phyloP scores from a whole-genome alignment of 2,888 invertebrate species.

The Seira ritae region DNA sequence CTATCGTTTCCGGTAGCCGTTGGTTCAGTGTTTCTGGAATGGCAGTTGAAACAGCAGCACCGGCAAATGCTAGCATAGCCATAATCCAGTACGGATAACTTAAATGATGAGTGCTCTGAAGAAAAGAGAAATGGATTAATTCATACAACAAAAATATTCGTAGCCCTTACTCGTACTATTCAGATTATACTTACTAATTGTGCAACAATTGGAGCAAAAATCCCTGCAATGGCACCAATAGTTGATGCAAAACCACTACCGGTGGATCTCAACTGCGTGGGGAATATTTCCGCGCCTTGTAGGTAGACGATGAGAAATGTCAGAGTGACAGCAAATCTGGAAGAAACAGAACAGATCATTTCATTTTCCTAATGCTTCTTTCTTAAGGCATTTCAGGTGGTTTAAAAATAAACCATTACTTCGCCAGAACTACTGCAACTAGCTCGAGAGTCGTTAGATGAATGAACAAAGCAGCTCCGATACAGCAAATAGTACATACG shows the following conservation, averaged over 20 bases:
- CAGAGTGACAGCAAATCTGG: slow-evolving; percentile 76
- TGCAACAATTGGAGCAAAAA: slow-evolving; percentile 80
- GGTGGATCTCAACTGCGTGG: slow-evolving; percentile 82
- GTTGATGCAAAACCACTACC: slow-evolving; percentile 81
- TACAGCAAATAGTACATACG: slow-evolving; percentile 76
- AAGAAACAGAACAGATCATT: slow-evolving; percentile 14
- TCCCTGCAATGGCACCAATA: slow-evolving; percentile 78
- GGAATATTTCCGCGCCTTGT: slow-evolving; percentile 79
- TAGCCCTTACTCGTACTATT: background rate
- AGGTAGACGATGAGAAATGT: slow-evolving; percentile 80
- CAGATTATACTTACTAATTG: slow-evolving; percentile 79
- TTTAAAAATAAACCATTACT: slow-evolving; percentile 38
- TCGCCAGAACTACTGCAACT: slow-evolving; percentile 61
- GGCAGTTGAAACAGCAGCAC: slow-evolving; percentile 74
- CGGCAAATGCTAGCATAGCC: slow-evolving; percentile 53
- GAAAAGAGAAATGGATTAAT: background rate
- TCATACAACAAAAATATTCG: background rate
- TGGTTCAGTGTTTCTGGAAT: slow-evolving; percentile 82
- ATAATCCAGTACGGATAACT: slow-evolving; percentile 65
- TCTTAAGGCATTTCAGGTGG: background rate
- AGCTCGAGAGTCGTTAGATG: slow-evolving; percentile 34
- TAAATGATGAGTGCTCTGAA: slow-evolving; percentile 61
- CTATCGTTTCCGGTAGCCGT: slow-evolving; percentile 81
- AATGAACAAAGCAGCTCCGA: slow-evolving; percentile 72
- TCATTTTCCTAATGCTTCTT: slow-evolving; percentile 5